Evolutionary conservation across 1,140 invertebrate species (phyloP), one percentile per base, ranked within the genome.

Genomic region (Andricus grossulariae): DNA sequence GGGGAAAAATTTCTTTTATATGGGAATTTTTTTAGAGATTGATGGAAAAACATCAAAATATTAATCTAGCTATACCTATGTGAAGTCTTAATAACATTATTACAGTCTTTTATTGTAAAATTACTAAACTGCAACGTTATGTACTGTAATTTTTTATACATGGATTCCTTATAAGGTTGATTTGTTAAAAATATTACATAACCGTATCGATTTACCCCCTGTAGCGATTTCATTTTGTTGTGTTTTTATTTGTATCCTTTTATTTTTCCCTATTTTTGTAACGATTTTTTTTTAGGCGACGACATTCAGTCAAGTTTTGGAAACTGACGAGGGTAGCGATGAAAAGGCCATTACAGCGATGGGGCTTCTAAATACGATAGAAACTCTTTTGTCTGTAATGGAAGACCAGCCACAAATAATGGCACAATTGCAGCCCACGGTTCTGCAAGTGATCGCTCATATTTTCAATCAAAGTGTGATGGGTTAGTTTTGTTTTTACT

Each of bases 281-380:
- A 57, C 72, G 10, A 45, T 77, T 50, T 45, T 77, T 72, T 82
- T 89, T 12, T 79, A 95, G 94, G 97, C 97, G 8, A 93, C 95
- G n/a, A 98, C 97, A 12, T 99, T 99, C 86, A 96, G 95, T 80
- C 95, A 97, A 91, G 93, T 99, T 7, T 92, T 98, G 66, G 93
- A 94, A 82, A 96, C 95, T 2, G 96, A 97, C 82, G 97, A 97
- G 88, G 96, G 96, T 6, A 95, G 95, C 16, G 98, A 99, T 88
- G 98, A 99, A 86, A 99, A 99, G 87, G 97, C 98, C 16, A 98
- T 99, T 66, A 98, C 98, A 13, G 97, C 98, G 3, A 99, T 99
- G 96, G 98, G 98, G 70, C 92, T 99, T 3, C 92, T 99, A 2
- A 99, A 97, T 87, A 99, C 99, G 3, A 97, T 99, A 89, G 98